These are phyloP conservation scores for Casuarius casuarius DNA, from an alignment of 2,113 vertebrate genomes.

Conservation along the genomic window DNA sequence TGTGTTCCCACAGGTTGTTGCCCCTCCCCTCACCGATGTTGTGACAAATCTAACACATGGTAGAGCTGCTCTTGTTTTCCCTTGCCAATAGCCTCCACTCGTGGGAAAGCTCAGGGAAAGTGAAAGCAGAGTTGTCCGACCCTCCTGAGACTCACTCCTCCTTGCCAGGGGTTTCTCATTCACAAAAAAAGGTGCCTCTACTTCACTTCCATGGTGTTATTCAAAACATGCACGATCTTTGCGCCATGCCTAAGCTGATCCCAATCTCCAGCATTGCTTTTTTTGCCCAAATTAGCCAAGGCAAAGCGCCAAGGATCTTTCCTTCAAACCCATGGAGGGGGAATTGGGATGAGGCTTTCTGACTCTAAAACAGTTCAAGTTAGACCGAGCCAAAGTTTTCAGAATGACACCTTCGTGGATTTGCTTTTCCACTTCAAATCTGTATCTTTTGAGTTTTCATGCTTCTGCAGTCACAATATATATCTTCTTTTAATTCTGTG, in stretches of 20 bases:
- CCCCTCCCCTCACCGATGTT: neutral
- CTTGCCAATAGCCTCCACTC: neutral
- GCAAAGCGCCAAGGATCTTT: fast-evolving
- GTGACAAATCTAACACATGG: neutral
- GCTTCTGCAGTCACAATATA: neutral
- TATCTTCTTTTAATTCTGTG: neutral
- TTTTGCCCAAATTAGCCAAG: neutral
- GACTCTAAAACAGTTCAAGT: neutral
- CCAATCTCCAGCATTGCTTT: neutral
- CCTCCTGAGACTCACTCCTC: neutral
- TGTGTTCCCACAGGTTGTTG: neutral
- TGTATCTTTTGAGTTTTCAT: neutral
- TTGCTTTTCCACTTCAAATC: neutral
- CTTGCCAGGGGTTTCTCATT: neutral
- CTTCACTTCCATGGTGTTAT: neutral
- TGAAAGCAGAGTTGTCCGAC: neutral
- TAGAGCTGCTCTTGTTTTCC: neutral
- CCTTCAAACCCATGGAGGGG: neutral
- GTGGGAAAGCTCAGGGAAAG: neutral
- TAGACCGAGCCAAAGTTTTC: neutral
- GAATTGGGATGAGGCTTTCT: neutral
- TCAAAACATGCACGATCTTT: neutral
- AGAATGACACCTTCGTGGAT: neutral
- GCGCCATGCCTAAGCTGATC: neutral
- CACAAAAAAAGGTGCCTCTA: neutral